Conservation (phyloP, 2,888 invertebrate species). For the Pseudococcus viburni region DNA sequence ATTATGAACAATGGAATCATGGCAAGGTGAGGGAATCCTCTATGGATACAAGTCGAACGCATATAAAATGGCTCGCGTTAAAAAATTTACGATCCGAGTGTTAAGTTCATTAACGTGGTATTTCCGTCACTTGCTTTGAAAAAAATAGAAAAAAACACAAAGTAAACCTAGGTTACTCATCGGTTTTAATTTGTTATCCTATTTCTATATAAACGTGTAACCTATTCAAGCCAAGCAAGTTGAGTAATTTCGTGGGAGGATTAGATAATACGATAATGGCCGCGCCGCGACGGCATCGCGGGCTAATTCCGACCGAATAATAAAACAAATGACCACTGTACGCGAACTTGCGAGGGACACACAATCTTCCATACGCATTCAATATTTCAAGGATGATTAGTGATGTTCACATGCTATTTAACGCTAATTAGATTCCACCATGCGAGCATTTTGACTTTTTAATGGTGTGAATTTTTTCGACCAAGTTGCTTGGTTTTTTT, state of each 20-base stretch:
- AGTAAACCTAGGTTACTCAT: conserved; percentile 48
- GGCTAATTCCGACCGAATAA: conserved; percentile 22
- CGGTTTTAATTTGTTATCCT: conserved; percentile 26
- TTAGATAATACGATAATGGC: conserved; percentile 48
- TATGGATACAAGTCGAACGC: neutral
- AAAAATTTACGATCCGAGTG: conserved; percentile 37
- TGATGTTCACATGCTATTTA: conserved; percentile 48
- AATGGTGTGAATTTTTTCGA: conserved; percentile 32
- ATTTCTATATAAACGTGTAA: neutral
- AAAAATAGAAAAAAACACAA: neutral
- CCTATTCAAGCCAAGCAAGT: conserved; percentile 8
- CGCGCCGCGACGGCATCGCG: neutral
- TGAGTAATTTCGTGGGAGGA: conserved; percentile 50
- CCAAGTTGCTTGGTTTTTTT: neutral
- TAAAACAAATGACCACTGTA: conserved; percentile 31
- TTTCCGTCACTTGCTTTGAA: conserved; percentile 31
- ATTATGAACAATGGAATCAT: conserved; percentile 36
- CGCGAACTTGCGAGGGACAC: conserved; percentile 4
- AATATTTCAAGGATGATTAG: conserved; percentile 53
- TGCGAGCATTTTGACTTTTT: conserved; percentile 33
- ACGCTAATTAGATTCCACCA: conserved; percentile 25
- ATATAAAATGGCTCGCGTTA: neutral
- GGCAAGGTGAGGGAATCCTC: conserved; percentile 40
- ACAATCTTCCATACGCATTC: conserved; percentile 38
- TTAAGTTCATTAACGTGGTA: conserved; percentile 49